phyloP scores from a whole-genome alignment of 2,113 vertebrate species.

The Eurypyga helias region DNA sequence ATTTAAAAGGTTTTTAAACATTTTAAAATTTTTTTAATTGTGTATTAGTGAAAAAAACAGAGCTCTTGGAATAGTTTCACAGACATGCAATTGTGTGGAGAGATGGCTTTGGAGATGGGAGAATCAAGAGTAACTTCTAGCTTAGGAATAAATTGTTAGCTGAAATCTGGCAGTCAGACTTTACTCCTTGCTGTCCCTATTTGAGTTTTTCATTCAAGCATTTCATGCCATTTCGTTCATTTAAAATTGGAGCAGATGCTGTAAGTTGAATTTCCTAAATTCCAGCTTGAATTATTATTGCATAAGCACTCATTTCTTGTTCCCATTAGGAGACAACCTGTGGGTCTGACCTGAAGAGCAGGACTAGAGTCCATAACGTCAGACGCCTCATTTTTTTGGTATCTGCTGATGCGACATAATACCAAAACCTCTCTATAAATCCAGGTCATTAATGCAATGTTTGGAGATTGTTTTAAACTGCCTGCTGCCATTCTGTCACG shows the following conservation, averaged over 20 bases:
- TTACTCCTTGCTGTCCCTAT: neutral
- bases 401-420: neutral
- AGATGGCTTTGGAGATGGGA: neutral
- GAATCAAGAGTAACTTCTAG: neutral
- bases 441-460: neutral
- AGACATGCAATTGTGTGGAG: neutral
- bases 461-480: neutral
- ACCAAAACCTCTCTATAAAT: neutral
- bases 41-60: neutral
- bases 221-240: neutral
- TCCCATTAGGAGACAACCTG: neutral
- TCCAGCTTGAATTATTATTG: neutral
- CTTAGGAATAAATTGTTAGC: neutral
- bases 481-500: neutral
- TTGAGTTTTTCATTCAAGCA: neutral
- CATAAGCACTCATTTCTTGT: neutral
- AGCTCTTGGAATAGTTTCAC: neutral
- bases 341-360: neutral
- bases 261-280: neutral
- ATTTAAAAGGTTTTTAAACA: neutral
- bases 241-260: neutral
- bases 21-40: neutral
- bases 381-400: neutral
- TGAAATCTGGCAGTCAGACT: neutral
- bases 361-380: neutral